phyloP scores from a whole-genome alignment of 2,888 invertebrate genomes.

The Hybos culiciformis region DNA sequence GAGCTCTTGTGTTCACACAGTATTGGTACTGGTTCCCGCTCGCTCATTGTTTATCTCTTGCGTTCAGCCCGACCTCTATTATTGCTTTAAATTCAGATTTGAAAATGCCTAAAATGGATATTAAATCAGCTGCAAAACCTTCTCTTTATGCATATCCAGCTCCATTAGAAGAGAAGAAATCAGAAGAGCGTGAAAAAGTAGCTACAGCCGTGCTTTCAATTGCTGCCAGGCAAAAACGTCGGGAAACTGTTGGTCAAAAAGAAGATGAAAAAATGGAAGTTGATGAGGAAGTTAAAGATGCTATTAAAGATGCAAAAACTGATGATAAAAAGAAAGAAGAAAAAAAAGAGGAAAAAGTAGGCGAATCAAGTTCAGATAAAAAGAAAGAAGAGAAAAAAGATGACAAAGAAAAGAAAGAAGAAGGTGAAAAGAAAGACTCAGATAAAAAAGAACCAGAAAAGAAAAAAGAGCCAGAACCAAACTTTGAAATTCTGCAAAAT shows the following conservation, averaged over 20 bases:
- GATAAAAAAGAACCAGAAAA: slow-evolving; percentile 34
- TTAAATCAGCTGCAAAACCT: slow-evolving; percentile 85
- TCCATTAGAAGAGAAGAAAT: slow-evolving; percentile 94
- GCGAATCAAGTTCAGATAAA: slow-evolving; percentile 28
- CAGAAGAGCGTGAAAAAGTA: slow-evolving; percentile 93
- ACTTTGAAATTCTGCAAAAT: slow-evolving; percentile 82
- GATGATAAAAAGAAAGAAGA: slow-evolving; percentile 21
- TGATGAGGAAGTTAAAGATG: slow-evolving; percentile 44
- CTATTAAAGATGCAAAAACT: slow-evolving; percentile 37
- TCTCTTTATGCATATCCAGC: slow-evolving; percentile 95
- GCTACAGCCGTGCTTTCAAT: slow-evolving; percentile 96
- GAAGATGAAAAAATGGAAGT: slow-evolving; percentile 82
- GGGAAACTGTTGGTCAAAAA: slow-evolving; percentile 53
- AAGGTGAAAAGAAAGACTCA: slow-evolving; percentile 36
- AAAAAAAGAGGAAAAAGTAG: slow-evolving; percentile 24
- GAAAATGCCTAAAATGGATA: slow-evolving; percentile 83
- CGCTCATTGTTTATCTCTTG: slow-evolving; percentile 86
- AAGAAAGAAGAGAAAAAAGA: slow-evolving; percentile 29
- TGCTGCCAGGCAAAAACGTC: slow-evolving; percentile 80
- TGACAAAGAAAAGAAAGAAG: slow-evolving; percentile 33
- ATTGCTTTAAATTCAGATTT: slow-evolving; percentile 89
- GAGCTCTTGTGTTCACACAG: slow-evolving; percentile 93
- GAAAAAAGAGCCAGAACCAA: slow-evolving; percentile 81
- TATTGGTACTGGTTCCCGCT: slow-evolving; percentile 99
- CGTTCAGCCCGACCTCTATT: slow-evolving; percentile 91